phyloP scores from a whole-genome alignment of 2,797 vertebrate species.

The Rhinella marina region DNA sequence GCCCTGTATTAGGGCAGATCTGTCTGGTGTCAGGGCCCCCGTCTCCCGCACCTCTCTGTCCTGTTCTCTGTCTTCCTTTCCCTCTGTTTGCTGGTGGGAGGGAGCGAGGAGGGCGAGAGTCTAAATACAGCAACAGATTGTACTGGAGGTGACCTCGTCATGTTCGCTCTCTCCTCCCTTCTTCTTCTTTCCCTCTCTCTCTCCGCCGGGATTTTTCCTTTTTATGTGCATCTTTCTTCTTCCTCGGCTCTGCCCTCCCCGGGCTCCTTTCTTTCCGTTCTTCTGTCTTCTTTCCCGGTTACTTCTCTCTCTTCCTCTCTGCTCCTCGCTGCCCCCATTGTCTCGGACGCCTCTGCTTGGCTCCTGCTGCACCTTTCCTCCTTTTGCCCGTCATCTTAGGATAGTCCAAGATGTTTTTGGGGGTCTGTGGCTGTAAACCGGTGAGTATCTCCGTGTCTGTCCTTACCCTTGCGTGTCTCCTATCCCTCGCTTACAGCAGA shows the following conservation, averaged over 20 bases:
- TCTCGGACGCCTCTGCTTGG: not conserved
- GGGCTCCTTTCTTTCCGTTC: not conserved
- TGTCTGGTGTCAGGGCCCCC: not conserved
- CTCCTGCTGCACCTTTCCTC: not conserved
- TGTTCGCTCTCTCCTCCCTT: conserved; percentile 24
- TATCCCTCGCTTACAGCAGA: not conserved
- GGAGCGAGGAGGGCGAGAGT: conserved; percentile 50
- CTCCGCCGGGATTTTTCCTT: conserved; percentile 32
- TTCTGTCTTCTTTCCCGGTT: not conserved
- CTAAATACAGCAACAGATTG: conserved; percentile 60
- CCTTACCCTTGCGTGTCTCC: conserved; percentile 21
- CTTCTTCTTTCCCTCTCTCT: conserved; percentile 49
- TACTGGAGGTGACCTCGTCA: conserved; percentile 56
- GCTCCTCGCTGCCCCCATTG: conserved; percentile 57
- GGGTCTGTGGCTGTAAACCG: conserved; percentile 1
- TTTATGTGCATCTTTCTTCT: conserved; percentile 49
- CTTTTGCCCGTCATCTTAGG: not conserved
- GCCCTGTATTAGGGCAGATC: conserved; percentile 39
- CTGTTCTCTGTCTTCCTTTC: conserved; percentile 8
- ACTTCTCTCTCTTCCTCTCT: not conserved
- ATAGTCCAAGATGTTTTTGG: conserved; percentile 23
- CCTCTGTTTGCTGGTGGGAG: conserved; percentile 48
- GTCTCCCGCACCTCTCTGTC: conserved; percentile 6
- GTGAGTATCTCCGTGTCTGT: conserved; percentile 46
- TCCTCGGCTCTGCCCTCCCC: not conserved